Percentiles rank a stretch among this genome's conserved stretches.
phyloP scores from a whole-genome alignment of 2,113 vertebrate genomes.

The Corythaeola cristata region DNA sequence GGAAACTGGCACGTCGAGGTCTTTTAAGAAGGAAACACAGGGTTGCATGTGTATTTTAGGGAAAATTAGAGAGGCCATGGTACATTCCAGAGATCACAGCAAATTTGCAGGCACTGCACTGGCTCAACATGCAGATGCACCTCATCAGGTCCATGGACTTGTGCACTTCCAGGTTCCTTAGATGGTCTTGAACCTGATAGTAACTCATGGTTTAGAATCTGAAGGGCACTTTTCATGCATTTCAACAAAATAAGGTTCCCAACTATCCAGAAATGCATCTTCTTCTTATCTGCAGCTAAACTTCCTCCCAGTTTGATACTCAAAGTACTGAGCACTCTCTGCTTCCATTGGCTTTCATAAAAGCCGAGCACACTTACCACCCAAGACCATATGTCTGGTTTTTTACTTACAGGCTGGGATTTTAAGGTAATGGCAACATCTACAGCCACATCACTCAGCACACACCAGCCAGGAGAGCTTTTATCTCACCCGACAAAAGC shows the following conservation, averaged over 20 bases:
- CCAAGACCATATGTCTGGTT: neutral
- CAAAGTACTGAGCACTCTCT: neutral
- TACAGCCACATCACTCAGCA: neutral
- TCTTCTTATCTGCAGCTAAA: neutral
- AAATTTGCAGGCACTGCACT: neutral
- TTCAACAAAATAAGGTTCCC: neutral
- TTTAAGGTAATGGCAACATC: neutral
- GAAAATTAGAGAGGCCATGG: neutral
- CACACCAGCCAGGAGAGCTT: neutral
- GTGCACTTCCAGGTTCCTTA: too few relatives aligned
- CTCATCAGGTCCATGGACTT: too few relatives aligned
- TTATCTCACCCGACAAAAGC: neutral
- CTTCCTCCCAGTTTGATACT: neutral
- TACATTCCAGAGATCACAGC: neutral
- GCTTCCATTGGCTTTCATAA: neutral
- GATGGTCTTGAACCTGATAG: too few relatives aligned
- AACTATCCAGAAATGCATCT: neutral
- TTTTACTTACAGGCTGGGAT: neutral
- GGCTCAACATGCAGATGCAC: neutral
- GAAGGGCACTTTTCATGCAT: neutral
- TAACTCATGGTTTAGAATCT: neutral
- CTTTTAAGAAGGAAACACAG: neutral
- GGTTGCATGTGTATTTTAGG: neutral
- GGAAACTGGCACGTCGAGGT: neutral
- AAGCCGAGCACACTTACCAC: neutral